A percentile compares a stretch with the other conserved stretches of the same genome.
Evolutionary conservation across 2,113 vertebrate genomes (phyloP).

Genomic region (Edolisoma coerulescens): DNA sequence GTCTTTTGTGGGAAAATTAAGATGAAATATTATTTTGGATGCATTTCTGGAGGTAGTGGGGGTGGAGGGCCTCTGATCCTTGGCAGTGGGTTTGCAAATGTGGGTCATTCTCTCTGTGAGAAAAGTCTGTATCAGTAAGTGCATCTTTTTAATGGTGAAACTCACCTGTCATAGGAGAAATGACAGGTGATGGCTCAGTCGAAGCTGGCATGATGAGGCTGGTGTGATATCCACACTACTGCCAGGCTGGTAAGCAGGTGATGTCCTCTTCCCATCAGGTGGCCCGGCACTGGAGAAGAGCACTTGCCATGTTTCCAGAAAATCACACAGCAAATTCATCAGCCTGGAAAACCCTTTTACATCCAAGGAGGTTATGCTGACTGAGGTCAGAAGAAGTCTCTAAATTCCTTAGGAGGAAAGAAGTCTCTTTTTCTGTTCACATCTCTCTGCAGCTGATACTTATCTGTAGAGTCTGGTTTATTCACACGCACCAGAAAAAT

Average conservation of each 20-base stretch:
- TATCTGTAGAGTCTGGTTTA: neutral
- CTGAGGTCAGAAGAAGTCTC: neutral
- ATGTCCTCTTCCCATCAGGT: neutral
- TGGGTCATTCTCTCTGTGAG: neutral
- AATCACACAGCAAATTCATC: neutral
- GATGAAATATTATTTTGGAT: neutral
- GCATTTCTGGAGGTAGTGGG: neutral
- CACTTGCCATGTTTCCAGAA: neutral
- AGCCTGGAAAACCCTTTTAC: neutral
- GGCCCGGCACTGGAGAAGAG: neutral
- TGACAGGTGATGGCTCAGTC: neutral
- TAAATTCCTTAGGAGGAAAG: neutral
- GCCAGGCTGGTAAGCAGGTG: neutral
- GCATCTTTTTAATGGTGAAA: neutral
- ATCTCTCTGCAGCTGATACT: neutral
- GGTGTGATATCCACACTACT: accelerated
- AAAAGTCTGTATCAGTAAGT: neutral
- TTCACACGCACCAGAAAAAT: accelerated
- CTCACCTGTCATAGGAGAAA: neutral
- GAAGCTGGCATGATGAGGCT: neutral
- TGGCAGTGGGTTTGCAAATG: neutral
- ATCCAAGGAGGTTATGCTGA: neutral
- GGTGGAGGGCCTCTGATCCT: neutral
- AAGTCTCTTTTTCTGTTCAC: neutral
- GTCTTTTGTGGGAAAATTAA: neutral